Evolutionary conservation across 1,140 invertebrate genomes (phyloP).

Genomic region (Penaeus vannamei): DNA sequence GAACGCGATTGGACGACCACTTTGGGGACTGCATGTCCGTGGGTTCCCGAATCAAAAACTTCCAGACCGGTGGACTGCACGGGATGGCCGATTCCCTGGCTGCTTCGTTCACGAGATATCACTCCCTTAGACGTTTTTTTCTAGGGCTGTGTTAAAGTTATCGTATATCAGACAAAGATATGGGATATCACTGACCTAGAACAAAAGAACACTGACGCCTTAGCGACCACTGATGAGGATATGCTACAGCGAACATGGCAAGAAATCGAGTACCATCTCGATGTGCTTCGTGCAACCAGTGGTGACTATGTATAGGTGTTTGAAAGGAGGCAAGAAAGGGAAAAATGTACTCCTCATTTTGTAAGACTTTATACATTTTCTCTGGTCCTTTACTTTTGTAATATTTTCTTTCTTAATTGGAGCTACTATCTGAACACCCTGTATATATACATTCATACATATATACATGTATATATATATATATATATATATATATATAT

Average conservation of each 20-base stretch:
- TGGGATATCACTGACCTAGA: no score
- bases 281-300: background rate
- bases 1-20: no score
- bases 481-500: no score
- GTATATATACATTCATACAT: no score
- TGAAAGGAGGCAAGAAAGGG: background rate
- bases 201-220: background rate
- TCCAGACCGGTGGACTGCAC: background rate
- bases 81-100: background rate
- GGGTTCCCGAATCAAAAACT: background rate
- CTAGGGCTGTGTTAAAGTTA: background rate
- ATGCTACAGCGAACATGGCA: background rate
- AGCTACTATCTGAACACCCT: no score
- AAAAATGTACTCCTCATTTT: background rate
- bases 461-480: no score
- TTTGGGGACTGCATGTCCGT: background rate
- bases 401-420: no score
- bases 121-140: background rate
- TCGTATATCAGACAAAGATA: no score
- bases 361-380: conserved; percentile 14
- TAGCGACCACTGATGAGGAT: conserved; percentile 1
- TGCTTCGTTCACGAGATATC: background rate
- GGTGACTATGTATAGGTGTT: background rate
- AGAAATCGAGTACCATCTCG: background rate
- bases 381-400: no score